Base-by-base conservation (phyloP, 2,888 invertebrate genomes). In the Leptarthrus brevirostris region DNA sequence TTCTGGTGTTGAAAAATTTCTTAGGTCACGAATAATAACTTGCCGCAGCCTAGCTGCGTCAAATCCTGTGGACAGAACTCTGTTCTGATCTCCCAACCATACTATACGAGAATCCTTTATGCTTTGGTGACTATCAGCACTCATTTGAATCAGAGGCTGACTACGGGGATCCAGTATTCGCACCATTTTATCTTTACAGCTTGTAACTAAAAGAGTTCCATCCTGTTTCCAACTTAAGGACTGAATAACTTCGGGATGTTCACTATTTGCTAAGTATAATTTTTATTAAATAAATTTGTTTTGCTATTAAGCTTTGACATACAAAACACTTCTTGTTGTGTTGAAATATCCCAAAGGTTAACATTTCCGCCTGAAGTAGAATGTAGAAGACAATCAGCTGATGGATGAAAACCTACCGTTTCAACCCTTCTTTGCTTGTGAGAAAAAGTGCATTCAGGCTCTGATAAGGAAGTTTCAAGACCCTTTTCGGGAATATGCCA, bases 91-190 rank as follows among this genome's bases (percentile, higher is more conserved):
- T 2, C 95, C 96, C 0, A 97, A 86, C 95, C 96, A 98, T 2
- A 96, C 91, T 1, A 96, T 90, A 74, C 97, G 87, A 1, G 96
- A 96, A 81, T 97, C 97, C 84, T 95, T 96, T 77, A 95, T 93
- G 82, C 93, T 95, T 83, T 93, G 93, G 85, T 96, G 96, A 80
- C 95, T 94, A 79, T 90, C 90, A 0, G 91, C 90, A 3, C 88
- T 86, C 79, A 88, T 87, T 69, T 90, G 84, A 74, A 91, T 90
- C 0, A 90, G 85, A 18, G 86, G 84, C 0, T 87, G 81, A 0
- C 87, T 87, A 34, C 95, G 87, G 0, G 96, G 96, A 85, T 97
- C 96, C 79, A 95, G 87, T 40, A 97, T 89, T 71, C 96, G 89
- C 1, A 97, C 88, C 84, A 91, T 91, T 83, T 95, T 94, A 84